Conservation (phyloP, 2,113 vertebrate genomes). For the Prochilodus magdalenae region DNA sequence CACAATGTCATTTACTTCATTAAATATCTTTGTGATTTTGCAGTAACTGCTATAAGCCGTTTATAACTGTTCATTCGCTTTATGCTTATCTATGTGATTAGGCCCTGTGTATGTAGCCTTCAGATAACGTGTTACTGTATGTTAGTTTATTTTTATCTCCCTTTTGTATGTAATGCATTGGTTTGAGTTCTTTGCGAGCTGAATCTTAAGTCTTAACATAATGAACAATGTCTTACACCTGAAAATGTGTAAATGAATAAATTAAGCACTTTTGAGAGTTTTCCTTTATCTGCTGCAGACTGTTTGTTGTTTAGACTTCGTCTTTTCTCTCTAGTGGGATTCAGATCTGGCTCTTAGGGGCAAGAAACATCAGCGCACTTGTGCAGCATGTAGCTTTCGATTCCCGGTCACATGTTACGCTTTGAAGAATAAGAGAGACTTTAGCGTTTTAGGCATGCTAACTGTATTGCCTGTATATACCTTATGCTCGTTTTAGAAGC, state of each 20-base stretch:
- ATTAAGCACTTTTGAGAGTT: slow-evolving; percentile 69
- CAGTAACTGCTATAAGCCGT: too few species aligned
- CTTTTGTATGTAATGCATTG: slow-evolving; percentile 45
- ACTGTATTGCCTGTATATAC: slow-evolving; percentile 71
- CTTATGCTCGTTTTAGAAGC: slow-evolving; percentile 30
- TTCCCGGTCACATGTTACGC: slow-evolving; percentile 39
- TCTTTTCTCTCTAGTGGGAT: slow-evolving; percentile 12
- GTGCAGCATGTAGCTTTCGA: slow-evolving; percentile 13
- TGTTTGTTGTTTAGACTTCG: slow-evolving; percentile 13
- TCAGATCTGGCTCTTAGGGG: background rate
- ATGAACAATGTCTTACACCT: slow-evolving; percentile 69
- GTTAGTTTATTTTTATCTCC: slow-evolving; percentile 28
- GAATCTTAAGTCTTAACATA: slow-evolving; percentile 70
- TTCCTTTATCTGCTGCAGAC: slow-evolving; percentile 37
- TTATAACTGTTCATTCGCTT: too few species aligned
- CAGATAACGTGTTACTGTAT: background rate
- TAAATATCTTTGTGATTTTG: too few species aligned
- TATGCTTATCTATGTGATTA: too few species aligned
- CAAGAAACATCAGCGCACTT: background rate
- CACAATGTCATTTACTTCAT: too few species aligned
- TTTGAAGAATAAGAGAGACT: slow-evolving; percentile 59
- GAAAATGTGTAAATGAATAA: slow-evolving; percentile 59
- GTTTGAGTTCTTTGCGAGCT: slow-evolving; percentile 31
- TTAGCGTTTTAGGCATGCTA: slow-evolving; percentile 49
- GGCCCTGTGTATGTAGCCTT: too few species aligned